Conservation (phyloP, 2,888 invertebrate genomes). For the Trichopria drosophilae region DNA sequence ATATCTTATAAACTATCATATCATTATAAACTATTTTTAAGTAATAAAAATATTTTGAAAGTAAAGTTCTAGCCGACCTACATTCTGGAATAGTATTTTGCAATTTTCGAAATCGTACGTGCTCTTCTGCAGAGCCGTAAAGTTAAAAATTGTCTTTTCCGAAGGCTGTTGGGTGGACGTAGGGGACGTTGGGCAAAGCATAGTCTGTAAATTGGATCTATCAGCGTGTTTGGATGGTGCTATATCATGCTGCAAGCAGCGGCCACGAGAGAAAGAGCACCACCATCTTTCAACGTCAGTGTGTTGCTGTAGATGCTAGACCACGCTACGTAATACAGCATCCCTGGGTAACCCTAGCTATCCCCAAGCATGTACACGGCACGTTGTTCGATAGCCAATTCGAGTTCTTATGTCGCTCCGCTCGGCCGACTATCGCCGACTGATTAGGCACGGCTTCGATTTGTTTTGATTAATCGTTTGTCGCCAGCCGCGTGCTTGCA, state of each 20-base stretch:
- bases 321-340: slow-evolving; percentile 39
- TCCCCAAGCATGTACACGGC: slow-evolving; percentile 28
- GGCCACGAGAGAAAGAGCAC: slow-evolving; percentile 52
- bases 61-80: too few relatives aligned
- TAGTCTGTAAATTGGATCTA: slow-evolving; percentile 57
- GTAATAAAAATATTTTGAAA: too few relatives aligned
- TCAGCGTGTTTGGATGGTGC: slow-evolving; percentile 56
- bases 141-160: too few relatives aligned
- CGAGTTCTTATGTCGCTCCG: slow-evolving; percentile 42
- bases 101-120: too few relatives aligned
- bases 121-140: too few relatives aligned
- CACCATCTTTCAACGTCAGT: slow-evolving; percentile 57
- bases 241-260: slow-evolving; percentile 55
- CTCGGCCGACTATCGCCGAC: slow-evolving; percentile 41
- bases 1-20: too few relatives aligned
- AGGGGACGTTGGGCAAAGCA: slow-evolving; percentile 23
- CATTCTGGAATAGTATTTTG: too few relatives aligned
- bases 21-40: too few relatives aligned
- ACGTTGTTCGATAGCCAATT: slow-evolving; percentile 43
- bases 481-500: slow-evolving; percentile 25
- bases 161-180: slow-evolving; percentile 1
- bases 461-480: slow-evolving; percentile 48
- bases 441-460: slow-evolving; percentile 47
- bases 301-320: slow-evolving; percentile 41
- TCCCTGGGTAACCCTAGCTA: slow-evolving; percentile 39